Evolutionary conservation across 2,113 vertebrate genomes (phyloP), one percentile per base, ranked within the genome.

Genomic region (Castor canadensis): DNA sequence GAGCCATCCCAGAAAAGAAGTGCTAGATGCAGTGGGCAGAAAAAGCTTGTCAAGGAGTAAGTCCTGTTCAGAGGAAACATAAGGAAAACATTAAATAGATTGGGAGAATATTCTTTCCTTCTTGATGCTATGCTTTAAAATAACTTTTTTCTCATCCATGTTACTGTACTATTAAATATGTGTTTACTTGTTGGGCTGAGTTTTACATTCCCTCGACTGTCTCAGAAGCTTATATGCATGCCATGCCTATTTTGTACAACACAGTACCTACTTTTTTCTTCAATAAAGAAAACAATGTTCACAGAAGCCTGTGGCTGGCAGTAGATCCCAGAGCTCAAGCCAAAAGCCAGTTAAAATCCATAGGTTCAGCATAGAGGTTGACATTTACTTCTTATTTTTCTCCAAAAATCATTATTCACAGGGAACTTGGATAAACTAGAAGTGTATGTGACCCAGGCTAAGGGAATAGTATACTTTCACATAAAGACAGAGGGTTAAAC

Each of bases 51-150:
- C 94, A 96, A 97, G 95, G 97, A 98, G 95, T 96, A 97, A 98
- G 95, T 9, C n/a, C 40, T 95, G 62, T 0, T 1, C 2, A 56
- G 3, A 98, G 88, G 98, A 97, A 98, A 97, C 98, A 98, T 98
- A 96, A 98, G 98, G 98, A 98, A 98, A 98, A 97, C 97, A 98
- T 98, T 98, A 98, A 97, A 98, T 92, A 98, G 96, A 96, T 0
- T 30, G 66, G 38, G 87, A 98, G 95, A 62, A 87, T 94, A 49
- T 96, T 98, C 93, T 96, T 95, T 97, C 95, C 96, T 86, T 96
- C 93, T 89, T 96, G 95, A 98, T 28, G 64, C 97, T 97, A 40
- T 96, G 81, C 1, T 90, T 97, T 97, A 89, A 94, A 98, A 97
- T 94, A 98, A 96, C 84, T 97, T 97, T 17, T 97, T 96, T 19